Evolutionary conservation across 2,888 invertebrate species (phyloP).

Genomic region (Mimumesa dahlbomi): DNA sequence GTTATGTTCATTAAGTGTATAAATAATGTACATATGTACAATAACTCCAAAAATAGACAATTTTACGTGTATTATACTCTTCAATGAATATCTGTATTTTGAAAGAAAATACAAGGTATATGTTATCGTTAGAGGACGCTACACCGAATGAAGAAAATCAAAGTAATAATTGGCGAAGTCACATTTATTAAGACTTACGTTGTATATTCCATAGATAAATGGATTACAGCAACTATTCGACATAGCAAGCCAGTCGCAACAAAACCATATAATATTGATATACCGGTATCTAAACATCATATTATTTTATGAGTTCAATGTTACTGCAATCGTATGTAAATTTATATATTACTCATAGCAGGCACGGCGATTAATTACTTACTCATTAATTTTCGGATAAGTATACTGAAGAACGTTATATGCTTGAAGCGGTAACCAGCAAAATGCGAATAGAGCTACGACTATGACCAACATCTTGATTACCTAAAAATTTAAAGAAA

Average conservation of each 20-base stretch:
- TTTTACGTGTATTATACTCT: not conserved
- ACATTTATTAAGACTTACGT: slow-evolving; percentile 83
- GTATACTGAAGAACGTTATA: slow-evolving; percentile 88
- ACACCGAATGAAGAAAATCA: no score
- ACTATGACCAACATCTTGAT: slow-evolving; percentile 94
- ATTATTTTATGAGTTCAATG: slow-evolving; percentile 9
- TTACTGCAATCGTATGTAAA: no score
- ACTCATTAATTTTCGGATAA: slow-evolving; percentile 87
- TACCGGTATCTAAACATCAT: slow-evolving; percentile 85
- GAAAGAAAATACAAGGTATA: no score
- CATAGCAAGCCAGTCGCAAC: slow-evolving; percentile 93
- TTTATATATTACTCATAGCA: no score
- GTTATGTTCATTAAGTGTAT: no score
- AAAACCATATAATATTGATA: slow-evolving; percentile 93
- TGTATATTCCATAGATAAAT: slow-evolving; percentile 94
- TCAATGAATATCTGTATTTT: not conserved
- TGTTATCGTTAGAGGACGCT: no score
- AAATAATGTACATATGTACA: no score
- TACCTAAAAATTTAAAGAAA: no score
- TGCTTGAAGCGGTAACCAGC: slow-evolving; percentile 91
- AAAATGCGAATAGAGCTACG: slow-evolving; percentile 89
- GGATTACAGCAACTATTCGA: slow-evolving; percentile 95
- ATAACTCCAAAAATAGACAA: no score
- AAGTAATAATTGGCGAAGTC: not conserved
- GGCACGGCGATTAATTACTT: slow-evolving; percentile 78